These are phyloP conservation scores for Halcyon leucocephala DNA, from an alignment of 2,797 vertebrate genomes.

Conservation along the genomic window DNA sequence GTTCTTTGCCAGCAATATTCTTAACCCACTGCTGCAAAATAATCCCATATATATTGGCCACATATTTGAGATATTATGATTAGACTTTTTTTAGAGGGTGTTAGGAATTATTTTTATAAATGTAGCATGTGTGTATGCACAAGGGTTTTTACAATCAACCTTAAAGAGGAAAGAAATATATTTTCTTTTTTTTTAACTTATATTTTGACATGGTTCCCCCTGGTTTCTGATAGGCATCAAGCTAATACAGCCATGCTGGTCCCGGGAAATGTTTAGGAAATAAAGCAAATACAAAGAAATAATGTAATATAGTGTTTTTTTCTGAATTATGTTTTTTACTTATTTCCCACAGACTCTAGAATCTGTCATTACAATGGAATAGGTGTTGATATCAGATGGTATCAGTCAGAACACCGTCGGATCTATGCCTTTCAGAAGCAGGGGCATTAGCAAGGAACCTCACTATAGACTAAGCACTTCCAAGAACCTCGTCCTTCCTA, in stretches of 20 bases:
- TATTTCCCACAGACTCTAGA: not conserved
- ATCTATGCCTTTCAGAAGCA: not conserved
- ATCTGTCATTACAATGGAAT: not conserved
- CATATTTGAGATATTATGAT: constrained; percentile 66
- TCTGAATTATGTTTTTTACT: not conserved
- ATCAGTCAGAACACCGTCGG: not conserved
- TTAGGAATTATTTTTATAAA: constrained; percentile 63
- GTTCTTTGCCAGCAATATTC: constrained; percentile 63
- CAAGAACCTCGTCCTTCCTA: not conserved
- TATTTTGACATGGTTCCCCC: not conserved
- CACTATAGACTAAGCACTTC: not conserved
- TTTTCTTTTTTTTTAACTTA: not conserved
- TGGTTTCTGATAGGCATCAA: not conserved
- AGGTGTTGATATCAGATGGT: not conserved
- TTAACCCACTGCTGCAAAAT: constrained; percentile 55
- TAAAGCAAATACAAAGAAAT: not conserved
- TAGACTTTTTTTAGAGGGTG: constrained; percentile 57
- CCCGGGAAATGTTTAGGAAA: not conserved
- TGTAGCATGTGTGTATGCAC: not conserved
- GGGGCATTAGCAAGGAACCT: not conserved
- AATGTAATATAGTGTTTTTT: not conserved
- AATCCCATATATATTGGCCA: constrained; percentile 50
- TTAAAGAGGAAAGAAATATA: constrained; percentile 8
- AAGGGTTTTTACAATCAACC: constrained; percentile 22
- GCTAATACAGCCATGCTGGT: not conserved